Base-by-base conservation (phyloP, 2,888 invertebrate species). In the Drosophila affinis region DNA sequence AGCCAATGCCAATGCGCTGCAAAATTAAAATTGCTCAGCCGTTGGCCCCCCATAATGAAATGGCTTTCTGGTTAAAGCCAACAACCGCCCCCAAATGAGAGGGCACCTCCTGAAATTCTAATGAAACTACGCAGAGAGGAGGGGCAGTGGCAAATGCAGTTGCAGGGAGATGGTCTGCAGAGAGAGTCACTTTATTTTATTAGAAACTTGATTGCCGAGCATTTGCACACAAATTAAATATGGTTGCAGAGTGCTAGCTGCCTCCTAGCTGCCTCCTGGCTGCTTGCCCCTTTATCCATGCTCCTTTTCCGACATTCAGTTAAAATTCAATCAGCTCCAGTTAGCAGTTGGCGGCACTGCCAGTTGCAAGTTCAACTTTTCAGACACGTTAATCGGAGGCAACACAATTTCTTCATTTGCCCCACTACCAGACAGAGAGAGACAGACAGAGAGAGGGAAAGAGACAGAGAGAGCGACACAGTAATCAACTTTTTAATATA, bases 151-250 rank as follows among this genome's bases (percentile, higher is more conserved):
- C 21, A 21, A 21, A 21, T 21, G 75, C 32, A 32, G 9, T 18
- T 7, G 9, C 47, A 27, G 17, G 56, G 58, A 2, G 18, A 18
- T 18, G 18, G 18, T 2, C 18, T 18, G 18, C 2, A 18, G 18
- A n/a, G 54, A 56, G 70, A 83, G 76, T 72, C 69, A 87, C 82
- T 83, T 83, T 74, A 83, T 81, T 87, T 87, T 84, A 87, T 87
- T 87, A 77, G 56, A 69, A 81, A 81, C 87, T 77, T 81, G 75
- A 75, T 75, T 70, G 63, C 70, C 59, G 27, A 64, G 62, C 69
- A 69, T 74, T 75, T 75, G 59, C 82, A 79, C 64, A 68, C 63
- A 67, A 86, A 72, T 78, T 73, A 82, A 82, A 83, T 83, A 67
- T 71, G 65, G 54, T 69, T 49, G 54, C 58, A 57, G 62, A 71